Evolutionary conservation across 2,113 vertebrate genomes (phyloP), one percentile per base, ranked within the genome.

Genomic region (Dolichallabes microphthalmus): DNA sequence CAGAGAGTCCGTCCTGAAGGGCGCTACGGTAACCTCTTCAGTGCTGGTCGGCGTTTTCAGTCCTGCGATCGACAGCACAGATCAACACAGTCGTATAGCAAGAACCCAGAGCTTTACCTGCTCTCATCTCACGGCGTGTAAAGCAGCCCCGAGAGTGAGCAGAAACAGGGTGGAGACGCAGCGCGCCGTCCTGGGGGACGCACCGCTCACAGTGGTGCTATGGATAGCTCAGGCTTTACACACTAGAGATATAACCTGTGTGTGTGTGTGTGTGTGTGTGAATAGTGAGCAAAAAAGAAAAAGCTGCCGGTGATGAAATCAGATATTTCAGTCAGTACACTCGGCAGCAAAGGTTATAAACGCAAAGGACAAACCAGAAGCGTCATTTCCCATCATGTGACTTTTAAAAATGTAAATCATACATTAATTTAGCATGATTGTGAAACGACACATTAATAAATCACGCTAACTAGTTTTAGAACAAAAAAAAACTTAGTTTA

Each of bases 1-100:
- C 95, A 95, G 95, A 94, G 92, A 93, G 94, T 96, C 95, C 95
- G 95, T 96, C 95, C 95, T 92, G 94, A 92, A 91, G 91, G 88
- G 82, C 83, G 93, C 93, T 95, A 95, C 93, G 91, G 92, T 90
- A 89, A 91, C 79, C 90, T 93, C 92, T 93, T 95, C 95, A 94
- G 94, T 90, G 92, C 92, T 89, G 89, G 90, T 92, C 86, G 90
- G 89, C 92, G 85, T 93, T 92, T 93, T 91, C 92, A 93, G 92
- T 94, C 92, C 95, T 95, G 89, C 22, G 27, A 88, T 57, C 45
- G 80, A 69, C 69, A 77, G 53, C 58, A 63, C 45, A 60, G 35
- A 35, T 69, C 55, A 52, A 50, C 27, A 84, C 27, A 27, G 83
- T 78, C 27, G 15, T 52, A 84, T 25, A 27, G 74, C 10, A 13